Conservation (phyloP, 2,113 vertebrate species). For the Pelecanus crispus region DNA sequence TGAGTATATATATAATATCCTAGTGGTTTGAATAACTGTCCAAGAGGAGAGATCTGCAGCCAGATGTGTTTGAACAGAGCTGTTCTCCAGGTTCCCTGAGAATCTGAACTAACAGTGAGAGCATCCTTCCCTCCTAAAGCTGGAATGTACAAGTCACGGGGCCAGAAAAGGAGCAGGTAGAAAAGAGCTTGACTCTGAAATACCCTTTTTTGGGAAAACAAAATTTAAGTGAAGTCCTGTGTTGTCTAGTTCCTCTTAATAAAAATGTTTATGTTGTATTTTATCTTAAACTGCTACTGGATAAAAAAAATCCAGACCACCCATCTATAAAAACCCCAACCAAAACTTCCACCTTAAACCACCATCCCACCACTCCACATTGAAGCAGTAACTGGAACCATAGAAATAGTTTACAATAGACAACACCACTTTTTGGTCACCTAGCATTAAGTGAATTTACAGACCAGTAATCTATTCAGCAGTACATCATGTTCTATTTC, state of each 20-base stretch:
- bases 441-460: neutral
- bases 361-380: neutral
- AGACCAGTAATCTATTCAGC: neutral
- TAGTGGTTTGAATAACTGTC: neutral
- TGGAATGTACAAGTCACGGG: neutral
- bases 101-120: neutral
- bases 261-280: neutral
- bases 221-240: neutral
- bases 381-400: neutral
- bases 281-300: neutral
- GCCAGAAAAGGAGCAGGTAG: neutral
- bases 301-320: neutral
- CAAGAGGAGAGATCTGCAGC: neutral
- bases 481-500: neutral
- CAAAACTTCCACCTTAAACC: accelerated
- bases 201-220: accelerated
- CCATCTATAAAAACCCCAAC: neutral
- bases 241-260: neutral
- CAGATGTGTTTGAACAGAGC: neutral
- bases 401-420: neutral
- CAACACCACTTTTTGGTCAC: neutral
- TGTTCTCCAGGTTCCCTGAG: neutral
- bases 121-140: neutral
- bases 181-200: neutral
- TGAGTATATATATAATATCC: neutral